phyloP scores from a whole-genome alignment of 2,113 vertebrate genomes.

The Phaetusa simplex region DNA sequence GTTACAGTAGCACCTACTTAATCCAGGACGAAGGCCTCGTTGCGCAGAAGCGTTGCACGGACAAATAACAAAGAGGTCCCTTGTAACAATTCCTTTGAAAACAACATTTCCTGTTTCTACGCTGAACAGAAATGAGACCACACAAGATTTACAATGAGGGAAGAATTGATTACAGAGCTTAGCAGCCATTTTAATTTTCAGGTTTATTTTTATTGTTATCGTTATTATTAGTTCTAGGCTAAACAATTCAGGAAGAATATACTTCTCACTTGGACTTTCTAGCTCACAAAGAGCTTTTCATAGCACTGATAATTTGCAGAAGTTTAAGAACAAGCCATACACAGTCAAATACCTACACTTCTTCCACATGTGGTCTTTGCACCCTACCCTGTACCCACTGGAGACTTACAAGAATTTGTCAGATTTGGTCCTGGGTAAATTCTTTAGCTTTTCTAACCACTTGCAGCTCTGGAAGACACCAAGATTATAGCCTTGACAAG shows the following conservation, averaged over 20 bases:
- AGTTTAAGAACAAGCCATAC: background rate
- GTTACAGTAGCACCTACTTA: constrained; percentile 57
- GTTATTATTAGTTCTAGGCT: constrained; percentile 34
- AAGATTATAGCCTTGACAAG: background rate
- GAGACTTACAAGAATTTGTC: background rate
- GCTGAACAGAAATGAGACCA: constrained; percentile 49
- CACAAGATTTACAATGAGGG: constrained; percentile 69
- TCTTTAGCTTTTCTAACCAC: constrained; percentile 7
- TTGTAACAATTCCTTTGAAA: constrained; percentile 62
- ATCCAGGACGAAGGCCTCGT: background rate
- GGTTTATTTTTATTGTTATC: constrained; percentile 54
- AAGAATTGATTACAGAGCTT: constrained; percentile 63
- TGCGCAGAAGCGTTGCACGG: background rate
- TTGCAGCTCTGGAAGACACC: constrained; percentile 16
- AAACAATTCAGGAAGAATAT: background rate
- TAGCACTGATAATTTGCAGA: constrained; percentile 7
- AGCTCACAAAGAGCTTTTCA: constrained; percentile 61
- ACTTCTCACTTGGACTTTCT: background rate
- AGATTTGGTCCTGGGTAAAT: background rate
- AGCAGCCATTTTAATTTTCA: constrained; percentile 53
- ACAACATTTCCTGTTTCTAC: constrained; percentile 51
- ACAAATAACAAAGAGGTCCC: constrained; percentile 54
- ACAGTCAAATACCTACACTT: background rate
- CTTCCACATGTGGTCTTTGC: background rate
- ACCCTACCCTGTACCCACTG: background rate